Evolutionary conservation across 1,140 invertebrate species (phyloP).

Genomic region (Musca domestica): DNA sequence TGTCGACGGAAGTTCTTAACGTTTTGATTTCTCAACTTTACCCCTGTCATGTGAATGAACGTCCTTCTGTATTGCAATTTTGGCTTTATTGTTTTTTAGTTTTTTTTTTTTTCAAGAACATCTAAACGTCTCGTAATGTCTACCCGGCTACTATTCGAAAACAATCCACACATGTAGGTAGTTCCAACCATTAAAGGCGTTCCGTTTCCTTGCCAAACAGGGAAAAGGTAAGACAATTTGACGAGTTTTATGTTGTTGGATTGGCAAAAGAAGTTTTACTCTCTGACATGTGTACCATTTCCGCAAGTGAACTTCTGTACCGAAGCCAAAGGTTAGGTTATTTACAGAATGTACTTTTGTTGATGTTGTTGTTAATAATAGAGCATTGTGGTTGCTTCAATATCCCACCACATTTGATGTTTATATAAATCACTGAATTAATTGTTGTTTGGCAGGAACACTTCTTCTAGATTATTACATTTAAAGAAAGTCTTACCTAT

Average conservation of each 20-base stretch:
- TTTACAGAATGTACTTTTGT: too few species aligned
- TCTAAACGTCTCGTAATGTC: conserved; percentile 9
- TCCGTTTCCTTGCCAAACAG: neutral
- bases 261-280: neutral
- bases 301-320: neutral
- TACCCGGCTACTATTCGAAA: neutral
- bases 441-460: too few species aligned
- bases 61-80: neutral
- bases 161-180: neutral
- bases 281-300: too few species aligned
- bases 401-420: too few species aligned
- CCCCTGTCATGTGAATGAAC: neutral
- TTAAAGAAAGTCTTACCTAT: neutral
- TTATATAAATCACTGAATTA: neutral
- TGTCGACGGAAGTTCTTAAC: neutral
- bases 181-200: neutral
- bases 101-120: too few species aligned
- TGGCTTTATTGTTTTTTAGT: neutral
- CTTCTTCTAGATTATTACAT: too few species aligned
- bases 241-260: neutral
- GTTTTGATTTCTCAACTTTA: neutral
- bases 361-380: too few species aligned
- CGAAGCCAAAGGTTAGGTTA: neutral
- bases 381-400: neutral
- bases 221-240: neutral